Base-by-base conservation (phyloP, 2,797 vertebrate species). In the Rhodeus uyekii region DNA sequence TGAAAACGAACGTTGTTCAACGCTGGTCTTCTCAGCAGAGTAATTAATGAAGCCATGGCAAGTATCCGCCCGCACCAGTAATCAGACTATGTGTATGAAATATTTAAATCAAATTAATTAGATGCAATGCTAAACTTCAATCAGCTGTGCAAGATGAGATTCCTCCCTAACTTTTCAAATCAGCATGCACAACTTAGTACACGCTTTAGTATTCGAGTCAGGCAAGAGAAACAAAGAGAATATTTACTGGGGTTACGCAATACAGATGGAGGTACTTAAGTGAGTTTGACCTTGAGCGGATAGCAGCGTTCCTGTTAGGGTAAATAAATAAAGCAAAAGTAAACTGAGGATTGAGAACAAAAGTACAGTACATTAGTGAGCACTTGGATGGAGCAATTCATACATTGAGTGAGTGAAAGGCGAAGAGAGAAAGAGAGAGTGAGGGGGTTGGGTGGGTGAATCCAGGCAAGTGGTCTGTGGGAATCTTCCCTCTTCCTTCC, bases 261-360 rank as follows among this genome's bases (percentile, higher is more conserved):
- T 88, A 90, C 89, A 90, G 87, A 90, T 90, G 89, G 90, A 92
- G 90, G 90, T 91, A 91, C 93, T 93, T 93, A 93, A 93, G 91
- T 92, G 91, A 89, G 91, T 93, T 90, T 94, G 93, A 94, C 93
- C 93, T 94, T 94, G 93, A 86, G 83, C 27, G 76, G 67, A 80
- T 48, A 34, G 39, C 71, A 39, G 69, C 22, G 18, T 38, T 76
- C 50, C 60, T 68, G 50, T 60, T 82, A 80, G 65, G 46, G 80
- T 81, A 82, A 75, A 76, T 69, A 82, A 82, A 82, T 76, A 82
- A 76, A 76, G 61, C 63, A 42, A 48, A 64, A 60, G 36, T 48
- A 44, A 82, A 76, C 80, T 74, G 60, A 1, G 36, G 19, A 76
- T 58, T 36, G 48, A 69, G 48, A 50, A 76, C 69, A 75, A 78